Base-by-base conservation (phyloP, 2,113 vertebrate genomes). In the Ciconia maguari region DNA sequence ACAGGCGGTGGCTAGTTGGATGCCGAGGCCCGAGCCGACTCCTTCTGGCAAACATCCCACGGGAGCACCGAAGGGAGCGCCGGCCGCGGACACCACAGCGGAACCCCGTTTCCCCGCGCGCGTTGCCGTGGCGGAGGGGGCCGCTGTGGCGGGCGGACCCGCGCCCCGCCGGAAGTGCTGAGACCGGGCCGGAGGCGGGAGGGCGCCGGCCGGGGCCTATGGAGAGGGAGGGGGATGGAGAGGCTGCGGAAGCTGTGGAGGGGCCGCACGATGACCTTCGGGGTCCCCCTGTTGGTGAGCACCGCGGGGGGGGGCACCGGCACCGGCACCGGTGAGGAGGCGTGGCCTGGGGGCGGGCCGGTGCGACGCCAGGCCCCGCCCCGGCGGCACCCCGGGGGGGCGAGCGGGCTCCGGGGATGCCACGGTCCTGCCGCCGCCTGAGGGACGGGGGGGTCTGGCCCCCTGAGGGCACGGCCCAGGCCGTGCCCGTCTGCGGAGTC, bases 201-300 rank as follows among this genome's bases (percentile, higher is more conserved):
- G 21, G 42, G 27, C 3, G 16, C 26, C 0, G 42, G 34, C 9
- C 51, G 41, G 30, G 21, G 32, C 46, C 25, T 26, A 15, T 4
- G 72, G 38, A 24, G 49, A 9, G 62, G 66, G 57, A 16, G 20
- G 16, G 24, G 6, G 12, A 86, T 94, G 80, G 89, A 62, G 46
- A 32, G 24, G 83, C 42, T 83, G 12, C 88, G 96, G 57, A 54
- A 66, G 52, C n/a, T 89, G 65, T 96, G 87, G 75, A 98, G 74
- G 36, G 98, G 97, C 84, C 98, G 97, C 92, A 99, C 99, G 0
- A 5, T 99, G 27, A 98, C 91, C 74, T 99, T 99, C 83, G 99
- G 99, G 66, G 76, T 99, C 4, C 99, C 99, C 1, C 99, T 99
- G 98, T 44, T 99, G 89, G 99, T 99, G 94, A 98, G 99, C 93